These are phyloP conservation scores for Aleiodes testaceus DNA, from an alignment of 2,888 invertebrate genomes.

Conservation along the genomic window DNA sequence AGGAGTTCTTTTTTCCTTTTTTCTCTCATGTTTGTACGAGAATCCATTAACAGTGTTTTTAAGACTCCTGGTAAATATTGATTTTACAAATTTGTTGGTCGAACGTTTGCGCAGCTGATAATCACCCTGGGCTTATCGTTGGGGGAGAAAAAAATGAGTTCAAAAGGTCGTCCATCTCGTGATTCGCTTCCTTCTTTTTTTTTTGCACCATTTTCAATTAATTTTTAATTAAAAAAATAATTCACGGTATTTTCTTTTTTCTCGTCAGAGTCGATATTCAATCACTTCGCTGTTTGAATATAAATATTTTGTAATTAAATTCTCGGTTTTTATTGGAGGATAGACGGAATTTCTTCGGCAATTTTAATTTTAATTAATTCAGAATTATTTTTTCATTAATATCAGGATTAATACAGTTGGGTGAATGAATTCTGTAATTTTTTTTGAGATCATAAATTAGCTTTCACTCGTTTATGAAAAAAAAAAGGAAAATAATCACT, in stretches of 20 bases:
- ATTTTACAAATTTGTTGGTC: constrained; percentile 62
- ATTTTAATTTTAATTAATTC: too few species aligned
- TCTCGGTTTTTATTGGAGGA: too few species aligned
- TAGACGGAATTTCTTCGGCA: too few species aligned
- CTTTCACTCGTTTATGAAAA: too few species aligned
- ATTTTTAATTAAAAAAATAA: background rate
- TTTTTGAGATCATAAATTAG: too few species aligned
- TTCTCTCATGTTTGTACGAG: constrained; percentile 49
- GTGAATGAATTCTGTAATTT: too few species aligned
- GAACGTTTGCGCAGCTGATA: constrained; percentile 62
- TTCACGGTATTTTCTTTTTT: constrained; percentile 4
- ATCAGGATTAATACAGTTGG: too few species aligned
- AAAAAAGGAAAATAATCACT: too few species aligned
- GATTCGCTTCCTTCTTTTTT: constrained; percentile 6
- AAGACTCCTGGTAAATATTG: constrained; percentile 59
- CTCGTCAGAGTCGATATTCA: background rate
- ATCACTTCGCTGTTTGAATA: background rate
- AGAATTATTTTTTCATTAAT: too few species aligned
- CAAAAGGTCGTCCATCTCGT: background rate
- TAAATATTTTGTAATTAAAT: too few species aligned
- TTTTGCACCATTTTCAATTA: background rate
- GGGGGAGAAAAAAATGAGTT: background rate
- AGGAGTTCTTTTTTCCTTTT: constrained; percentile 9
- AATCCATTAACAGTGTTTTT: constrained; percentile 61
- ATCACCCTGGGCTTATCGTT: constrained; percentile 56